Percentiles rank a stretch among this genome's conserved stretches.
phyloP scores from a whole-genome alignment of 2,797 vertebrate species.

The Scleropages formosus region DNA sequence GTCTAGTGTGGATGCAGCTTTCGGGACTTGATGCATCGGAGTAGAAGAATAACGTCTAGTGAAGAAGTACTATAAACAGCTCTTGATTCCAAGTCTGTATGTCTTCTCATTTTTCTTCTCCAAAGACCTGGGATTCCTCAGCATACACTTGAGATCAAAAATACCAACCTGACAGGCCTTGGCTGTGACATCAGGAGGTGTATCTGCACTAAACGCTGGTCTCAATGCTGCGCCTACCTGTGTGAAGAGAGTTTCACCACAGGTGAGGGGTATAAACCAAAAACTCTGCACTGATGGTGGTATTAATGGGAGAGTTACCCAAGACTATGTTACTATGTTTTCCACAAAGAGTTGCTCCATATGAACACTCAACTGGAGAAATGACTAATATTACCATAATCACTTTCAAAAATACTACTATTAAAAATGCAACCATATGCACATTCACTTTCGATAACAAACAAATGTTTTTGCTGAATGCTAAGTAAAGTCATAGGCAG shows the following conservation, averaged over 20 bases:
- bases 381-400: neutral
- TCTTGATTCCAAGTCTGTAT: too few relatives aligned
- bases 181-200: constrained; percentile 85
- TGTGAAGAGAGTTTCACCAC: constrained; percentile 14
- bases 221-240: constrained; percentile 92
- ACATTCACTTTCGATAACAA: too few relatives aligned
- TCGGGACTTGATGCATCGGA: too few relatives aligned
- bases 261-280: neutral
- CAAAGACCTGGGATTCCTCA: too few relatives aligned
- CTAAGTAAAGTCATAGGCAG: constrained; percentile 1
- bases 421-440: too few relatives aligned
- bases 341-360: neutral
- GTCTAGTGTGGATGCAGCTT: too few relatives aligned
- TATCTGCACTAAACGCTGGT: constrained; percentile 84
- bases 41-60: too few relatives aligned
- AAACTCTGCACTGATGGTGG: too few relatives aligned
- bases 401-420: neutral
- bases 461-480: neutral
- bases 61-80: too few relatives aligned
- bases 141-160: too few relatives aligned
- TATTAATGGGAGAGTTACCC: neutral
- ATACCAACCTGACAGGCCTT: constrained; percentile 86
- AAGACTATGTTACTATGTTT: too few relatives aligned
- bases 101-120: too few relatives aligned
- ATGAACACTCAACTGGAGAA: neutral